phyloP scores from a whole-genome alignment of 2,888 invertebrate species.

The Mamestra brassicae region DNA sequence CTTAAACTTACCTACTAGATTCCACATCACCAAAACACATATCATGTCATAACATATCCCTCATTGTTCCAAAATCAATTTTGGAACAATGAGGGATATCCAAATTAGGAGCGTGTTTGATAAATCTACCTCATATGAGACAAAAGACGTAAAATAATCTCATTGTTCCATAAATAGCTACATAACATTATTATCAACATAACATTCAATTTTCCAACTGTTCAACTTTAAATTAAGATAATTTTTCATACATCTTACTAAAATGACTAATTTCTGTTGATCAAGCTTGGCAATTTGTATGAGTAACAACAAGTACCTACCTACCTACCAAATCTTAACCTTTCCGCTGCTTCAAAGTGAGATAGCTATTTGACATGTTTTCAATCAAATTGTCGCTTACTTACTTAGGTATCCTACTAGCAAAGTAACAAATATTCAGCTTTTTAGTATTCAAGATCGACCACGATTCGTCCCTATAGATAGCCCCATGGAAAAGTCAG shows the following conservation, averaged over 20 bases:
- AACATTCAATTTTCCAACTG: background rate
- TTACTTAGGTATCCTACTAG: background rate
- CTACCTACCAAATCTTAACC: too few species aligned
- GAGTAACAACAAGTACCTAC: too few species aligned
- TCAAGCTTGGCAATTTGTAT: background rate
- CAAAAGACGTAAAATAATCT: slow-evolving; percentile 20
- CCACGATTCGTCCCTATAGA: background rate
- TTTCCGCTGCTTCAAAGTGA: background rate
- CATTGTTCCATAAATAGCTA: slow-evolving; percentile 27
- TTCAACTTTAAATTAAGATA: background rate
- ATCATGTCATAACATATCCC: background rate
- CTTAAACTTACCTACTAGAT: too few species aligned
- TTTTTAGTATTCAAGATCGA: background rate
- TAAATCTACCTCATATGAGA: slow-evolving; percentile 6
- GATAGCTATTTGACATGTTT: background rate
- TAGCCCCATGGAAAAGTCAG: background rate
- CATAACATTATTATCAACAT: background rate
- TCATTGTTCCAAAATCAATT: slow-evolving; percentile 15
- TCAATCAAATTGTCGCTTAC: too few species aligned
- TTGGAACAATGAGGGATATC: too few species aligned
- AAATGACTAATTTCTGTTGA: background rate
- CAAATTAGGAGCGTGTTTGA: background rate
- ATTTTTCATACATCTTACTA: background rate
- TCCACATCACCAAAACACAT: background rate
- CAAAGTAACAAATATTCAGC: background rate